Percentiles rank a stretch among this genome's conserved stretches.
Evolutionary conservation across 2,888 invertebrate species (phyloP).

Genomic region (Tiphia femorata): DNA sequence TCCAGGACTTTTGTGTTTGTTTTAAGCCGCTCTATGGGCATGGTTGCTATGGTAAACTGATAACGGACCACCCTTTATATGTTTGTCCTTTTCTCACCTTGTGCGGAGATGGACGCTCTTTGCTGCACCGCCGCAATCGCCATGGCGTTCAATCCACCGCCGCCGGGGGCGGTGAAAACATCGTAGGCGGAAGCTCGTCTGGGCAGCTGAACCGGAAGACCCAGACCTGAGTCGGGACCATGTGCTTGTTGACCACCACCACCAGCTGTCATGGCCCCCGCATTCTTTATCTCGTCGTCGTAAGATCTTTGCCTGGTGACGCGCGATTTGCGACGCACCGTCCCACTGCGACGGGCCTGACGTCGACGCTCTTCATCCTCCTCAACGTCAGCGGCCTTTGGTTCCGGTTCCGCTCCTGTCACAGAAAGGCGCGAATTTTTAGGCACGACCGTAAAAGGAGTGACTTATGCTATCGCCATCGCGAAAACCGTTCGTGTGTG

Average conservation of each 20-base stretch:
- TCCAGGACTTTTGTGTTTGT: too few relatives aligned
- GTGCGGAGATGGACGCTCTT: conserved; percentile 60
- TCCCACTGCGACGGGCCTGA: conserved; percentile 52
- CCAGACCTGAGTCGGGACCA: conserved; percentile 72
- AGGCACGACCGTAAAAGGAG: too few relatives aligned
- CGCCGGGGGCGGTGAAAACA: conserved; percentile 78
- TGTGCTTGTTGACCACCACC: conserved; percentile 43
- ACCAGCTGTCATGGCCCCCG: conserved; percentile 49
- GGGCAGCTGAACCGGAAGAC: conserved; percentile 81
- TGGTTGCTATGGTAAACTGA: too few relatives aligned
- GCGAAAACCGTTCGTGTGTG: too few relatives aligned
- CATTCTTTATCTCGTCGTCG: conserved; percentile 80
- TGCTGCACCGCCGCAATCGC: conserved; percentile 65
- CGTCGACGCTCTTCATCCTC: conserved; percentile 67
- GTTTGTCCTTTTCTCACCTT: conserved; percentile 47
- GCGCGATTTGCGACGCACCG: conserved; percentile 73
- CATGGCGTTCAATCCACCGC: conserved; percentile 62
- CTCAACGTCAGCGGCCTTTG: conserved; percentile 67
- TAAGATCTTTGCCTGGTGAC: conserved; percentile 85
- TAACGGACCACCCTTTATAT: not conserved
- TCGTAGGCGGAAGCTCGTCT: conserved; percentile 88
- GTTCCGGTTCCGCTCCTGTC: conserved; percentile 3
- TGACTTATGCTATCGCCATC: too few relatives aligned
- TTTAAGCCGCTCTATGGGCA: too few relatives aligned
- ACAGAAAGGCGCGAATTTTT: not conserved